Evolutionary conservation across 2,888 invertebrate genomes (phyloP).

Genomic region (Tinea semifulvella): DNA sequence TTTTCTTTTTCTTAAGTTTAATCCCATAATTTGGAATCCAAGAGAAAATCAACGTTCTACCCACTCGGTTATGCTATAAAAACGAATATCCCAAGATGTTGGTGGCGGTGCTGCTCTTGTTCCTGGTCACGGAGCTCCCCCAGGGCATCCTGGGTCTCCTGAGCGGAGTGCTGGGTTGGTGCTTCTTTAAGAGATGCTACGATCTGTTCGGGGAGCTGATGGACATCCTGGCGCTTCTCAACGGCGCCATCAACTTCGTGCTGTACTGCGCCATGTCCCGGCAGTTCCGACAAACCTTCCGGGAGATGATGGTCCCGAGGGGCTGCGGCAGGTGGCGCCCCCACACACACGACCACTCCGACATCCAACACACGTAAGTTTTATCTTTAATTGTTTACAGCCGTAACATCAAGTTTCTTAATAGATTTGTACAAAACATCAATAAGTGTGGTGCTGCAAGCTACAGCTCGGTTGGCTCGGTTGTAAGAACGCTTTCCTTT

Average conservation of each 20-base stretch:
- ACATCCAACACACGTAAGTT: slow-evolving; percentile 73
- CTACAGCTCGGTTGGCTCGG: too few relatives aligned
- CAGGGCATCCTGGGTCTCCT: slow-evolving; percentile 79
- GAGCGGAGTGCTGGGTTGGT: slow-evolving; percentile 72
- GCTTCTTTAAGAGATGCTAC: slow-evolving; percentile 84
- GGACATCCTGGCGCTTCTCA: slow-evolving; percentile 89
- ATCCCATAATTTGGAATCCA: too few relatives aligned
- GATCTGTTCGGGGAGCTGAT: slow-evolving; percentile 84
- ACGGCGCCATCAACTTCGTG: slow-evolving; percentile 93
- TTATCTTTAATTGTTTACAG: slow-evolving; percentile 16
- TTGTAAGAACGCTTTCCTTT: too few relatives aligned
- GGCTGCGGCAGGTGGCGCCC: slow-evolving; percentile 69
- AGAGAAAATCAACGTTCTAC: too few relatives aligned
- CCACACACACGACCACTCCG: slow-evolving; percentile 66
- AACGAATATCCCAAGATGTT: too few relatives aligned
- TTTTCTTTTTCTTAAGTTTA: too few relatives aligned
- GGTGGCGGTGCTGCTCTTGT: slow-evolving; percentile 84
- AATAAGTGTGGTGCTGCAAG: too few relatives aligned
- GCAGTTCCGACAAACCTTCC: slow-evolving; percentile 86
- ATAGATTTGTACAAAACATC: too few relatives aligned
- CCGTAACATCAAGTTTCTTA: too few relatives aligned
- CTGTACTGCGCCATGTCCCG: slow-evolving; percentile 94
- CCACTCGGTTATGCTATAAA: too few relatives aligned
- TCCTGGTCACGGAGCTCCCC: slow-evolving; percentile 89
- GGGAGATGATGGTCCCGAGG: slow-evolving; percentile 74